Evolutionary conservation across 2,888 invertebrate genomes (phyloP).

Genomic region (Ormyrus thymus): DNA sequence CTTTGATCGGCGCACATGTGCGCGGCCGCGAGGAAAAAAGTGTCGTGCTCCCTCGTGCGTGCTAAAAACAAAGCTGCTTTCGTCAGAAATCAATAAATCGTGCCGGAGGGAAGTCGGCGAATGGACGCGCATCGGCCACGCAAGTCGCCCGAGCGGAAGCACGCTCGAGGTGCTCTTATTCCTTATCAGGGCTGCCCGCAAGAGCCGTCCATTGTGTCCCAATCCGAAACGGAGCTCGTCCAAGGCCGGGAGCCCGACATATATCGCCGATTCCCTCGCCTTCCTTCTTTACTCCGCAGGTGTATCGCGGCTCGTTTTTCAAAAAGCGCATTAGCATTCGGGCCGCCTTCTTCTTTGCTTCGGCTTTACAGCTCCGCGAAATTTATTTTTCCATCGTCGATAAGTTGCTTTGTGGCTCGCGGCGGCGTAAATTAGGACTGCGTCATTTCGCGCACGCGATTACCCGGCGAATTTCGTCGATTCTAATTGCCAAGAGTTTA

Average conservation of each 20-base stretch:
- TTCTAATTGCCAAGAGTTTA: conserved; percentile 67
- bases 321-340: conserved; percentile 8
- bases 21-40: conserved; percentile 6
- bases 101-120: conserved; percentile 33
- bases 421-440: too few species aligned
- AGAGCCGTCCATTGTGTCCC: conserved; percentile 67
- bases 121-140: conserved; percentile 37
- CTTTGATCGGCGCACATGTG: conserved; percentile 15
- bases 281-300: conserved; percentile 34
- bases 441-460: neutral
- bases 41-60: conserved; percentile 29
- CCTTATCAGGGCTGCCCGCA: conserved; percentile 66
- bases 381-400: too few species aligned
- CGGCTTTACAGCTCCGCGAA: too few species aligned
- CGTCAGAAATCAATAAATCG: conserved; percentile 57
- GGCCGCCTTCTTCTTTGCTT: too few species aligned
- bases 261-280: conserved; percentile 59
- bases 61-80: conserved; percentile 50
- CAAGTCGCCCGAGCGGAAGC: conserved; percentile 64
- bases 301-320: neutral
- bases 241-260: conserved; percentile 34
- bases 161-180: conserved; percentile 68
- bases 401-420: too few species aligned
- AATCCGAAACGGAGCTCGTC: conserved; percentile 62
- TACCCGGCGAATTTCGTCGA: conserved; percentile 65